These are phyloP conservation scores for Enteromius viviparus DNA, from an alignment of 2,797 vertebrate species.

Conservation along the genomic window DNA sequence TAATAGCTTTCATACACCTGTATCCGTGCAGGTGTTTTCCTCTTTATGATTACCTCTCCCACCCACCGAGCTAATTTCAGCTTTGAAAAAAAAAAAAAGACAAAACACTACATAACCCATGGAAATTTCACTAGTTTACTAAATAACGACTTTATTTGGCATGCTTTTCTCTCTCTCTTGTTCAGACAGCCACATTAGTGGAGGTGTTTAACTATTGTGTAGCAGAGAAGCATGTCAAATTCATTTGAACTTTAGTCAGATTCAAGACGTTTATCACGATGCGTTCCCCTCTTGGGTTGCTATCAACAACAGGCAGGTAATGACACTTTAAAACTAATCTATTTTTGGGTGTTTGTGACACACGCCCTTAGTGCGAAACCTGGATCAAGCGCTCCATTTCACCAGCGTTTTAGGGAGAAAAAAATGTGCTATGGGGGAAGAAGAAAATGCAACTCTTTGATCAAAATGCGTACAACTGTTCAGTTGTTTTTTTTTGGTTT, in stretches of 20 bases:
- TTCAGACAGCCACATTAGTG: constrained; percentile 25
- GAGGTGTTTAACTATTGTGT: constrained; percentile 36
- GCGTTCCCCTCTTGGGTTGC: constrained; percentile 29
- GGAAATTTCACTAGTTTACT: constrained; percentile 31
- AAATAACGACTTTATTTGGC: constrained; percentile 19
- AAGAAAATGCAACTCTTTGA: constrained; percentile 27
- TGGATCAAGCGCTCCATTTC: constrained; percentile 38
- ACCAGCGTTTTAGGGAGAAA: constrained; percentile 9
- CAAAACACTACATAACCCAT: constrained; percentile 17
- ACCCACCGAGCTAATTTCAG: constrained; percentile 41
- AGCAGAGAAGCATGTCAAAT: constrained; percentile 30
- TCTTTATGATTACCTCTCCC: constrained; percentile 43
- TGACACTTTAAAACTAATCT: constrained; percentile 48
- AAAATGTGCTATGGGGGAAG: background rate
- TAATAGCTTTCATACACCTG: constrained; percentile 50
- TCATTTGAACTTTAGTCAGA: constrained; percentile 40
- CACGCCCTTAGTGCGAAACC: constrained; percentile 28
- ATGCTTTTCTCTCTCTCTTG: constrained; percentile 6
- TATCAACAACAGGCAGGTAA: constrained; percentile 49
- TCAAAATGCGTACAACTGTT: constrained; percentile 30
- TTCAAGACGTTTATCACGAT: constrained; percentile 31
- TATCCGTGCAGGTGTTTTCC: constrained; percentile 49
- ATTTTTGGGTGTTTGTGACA: constrained; percentile 28
- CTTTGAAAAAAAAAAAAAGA: background rate
- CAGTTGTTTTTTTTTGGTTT: background rate